Base-by-base conservation (phyloP, 2,113 vertebrate species). In the Oenanthe melanoleuca region DNA sequence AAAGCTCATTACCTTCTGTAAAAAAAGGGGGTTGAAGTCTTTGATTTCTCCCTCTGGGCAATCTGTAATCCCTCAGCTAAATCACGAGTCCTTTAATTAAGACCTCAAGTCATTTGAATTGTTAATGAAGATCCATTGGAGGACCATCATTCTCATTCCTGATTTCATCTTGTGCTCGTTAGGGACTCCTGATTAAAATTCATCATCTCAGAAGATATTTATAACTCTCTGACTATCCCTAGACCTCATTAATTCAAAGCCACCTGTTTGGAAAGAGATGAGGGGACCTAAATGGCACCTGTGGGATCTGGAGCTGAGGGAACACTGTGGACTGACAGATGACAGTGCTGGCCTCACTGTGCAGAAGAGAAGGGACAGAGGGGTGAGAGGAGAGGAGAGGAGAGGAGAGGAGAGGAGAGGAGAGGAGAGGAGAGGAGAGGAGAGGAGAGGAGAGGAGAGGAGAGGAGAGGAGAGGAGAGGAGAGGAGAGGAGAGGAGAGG, bases 151-250 rank as follows among this genome's bases (percentile, higher is more conserved):
- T 82, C 87, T 95, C 74, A 94, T 86, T 95, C 74, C 79, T 73
- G 94, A 94, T 91, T 95, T 96, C 89, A 80, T 95, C 93, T 89
- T 53, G n/a, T 80, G 70, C 91, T 96, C 17, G 2, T 93, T 95
- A 97, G 70, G 73, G 66, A 67, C 61, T 88, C 34, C 81, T 94
- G 91, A 96, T 96, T 93, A 95, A 95, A 96, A 97, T 95, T 91
- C 81, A 94, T 95, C 50, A 89, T 91, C 79, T 95, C 63, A 82
- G 87, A 94, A 92, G 94, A 80, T 93, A 97, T 94, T 97, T 96
- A 91, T 93, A 96, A 85, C 81, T 81, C 66, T 79, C 59, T 75
- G 77, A 61, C 78, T 69, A 72, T 82, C 84, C 82, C 63, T 82
- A 79, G 86, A 63, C 59, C 45, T 92, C 66, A 75, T 96, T 95